Evolutionary conservation across 1,140 invertebrate species (phyloP), one percentile per base, ranked within the genome.

Genomic region (Spodoptera litura): DNA sequence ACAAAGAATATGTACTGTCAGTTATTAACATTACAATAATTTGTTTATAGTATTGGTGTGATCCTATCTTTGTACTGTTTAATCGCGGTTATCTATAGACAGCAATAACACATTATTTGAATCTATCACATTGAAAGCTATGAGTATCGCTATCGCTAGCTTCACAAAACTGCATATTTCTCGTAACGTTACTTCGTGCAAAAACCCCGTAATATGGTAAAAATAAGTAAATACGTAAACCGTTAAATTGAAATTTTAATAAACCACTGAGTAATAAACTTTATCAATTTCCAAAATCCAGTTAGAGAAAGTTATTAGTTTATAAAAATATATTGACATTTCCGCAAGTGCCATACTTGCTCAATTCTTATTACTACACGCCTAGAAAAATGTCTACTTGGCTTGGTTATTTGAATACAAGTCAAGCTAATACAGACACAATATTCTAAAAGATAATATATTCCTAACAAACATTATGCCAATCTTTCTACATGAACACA

Each of bases 121-220:
- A 68, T 64, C 38, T 53, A 68, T 68, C 25, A 68, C 64, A 68
- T 68, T 53, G 64, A 68, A 68, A 68, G 64, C 64, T 68, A 64
- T 64, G 10, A 64, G 15, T 49, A 49, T 44, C 15, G 10, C 38
- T 49, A 49, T 44, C 15, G 10, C 38, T 64, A 64, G 38, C n/a
- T 10, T 62, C 20, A 31, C 31, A 11, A 64, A 20, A 20, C 9
- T 5, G 31, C 49, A n/a, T 11, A 20, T 20, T 20, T 31, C 4
- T 5, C 5, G 27, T 61, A 35, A 61, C 35, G 15, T 62, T 62
- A 35, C n/a, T 44, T 62, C 35, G 59, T 62, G 35, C 35, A 62
- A 62, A 61, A 12, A 31, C 2, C 31, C 11, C 20, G 12, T 61
- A 13, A 38, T 44, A 2, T 27, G 12, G 35, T 35, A 35, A 38